phyloP scores from a whole-genome alignment of 2,113 vertebrate species.

The Rhinopomastus cyanomelas region DNA sequence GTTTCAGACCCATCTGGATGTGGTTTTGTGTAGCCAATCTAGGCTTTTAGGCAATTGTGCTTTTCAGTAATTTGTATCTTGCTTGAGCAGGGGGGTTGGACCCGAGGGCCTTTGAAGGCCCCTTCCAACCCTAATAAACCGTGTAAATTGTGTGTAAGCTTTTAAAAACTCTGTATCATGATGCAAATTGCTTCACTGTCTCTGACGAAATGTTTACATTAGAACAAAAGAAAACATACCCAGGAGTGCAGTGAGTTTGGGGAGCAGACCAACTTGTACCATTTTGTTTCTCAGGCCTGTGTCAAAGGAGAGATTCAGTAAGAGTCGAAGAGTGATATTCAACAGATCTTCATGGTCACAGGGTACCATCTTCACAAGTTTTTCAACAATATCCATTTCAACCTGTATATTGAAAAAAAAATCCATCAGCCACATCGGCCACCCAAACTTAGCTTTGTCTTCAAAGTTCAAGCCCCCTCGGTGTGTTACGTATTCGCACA shows the following conservation, averaged over 20 bases:
- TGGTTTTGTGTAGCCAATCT: too few species aligned
- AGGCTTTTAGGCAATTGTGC: too few species aligned
- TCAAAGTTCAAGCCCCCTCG: not conserved
- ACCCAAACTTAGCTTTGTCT: not conserved
- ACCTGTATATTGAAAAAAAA: constrained; percentile 74
- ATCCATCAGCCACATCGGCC: not conserved
- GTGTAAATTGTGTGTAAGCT: too few species aligned
- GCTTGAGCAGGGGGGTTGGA: too few species aligned
- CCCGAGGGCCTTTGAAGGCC: too few species aligned
- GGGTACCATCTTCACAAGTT: constrained; percentile 87
- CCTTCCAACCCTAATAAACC: too few species aligned
- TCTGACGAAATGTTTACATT: not conserved
- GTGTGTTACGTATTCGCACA: not conserved
- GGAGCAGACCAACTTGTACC: constrained; percentile 90
- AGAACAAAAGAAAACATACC: constrained; percentile 73
- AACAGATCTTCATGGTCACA: constrained; percentile 88
- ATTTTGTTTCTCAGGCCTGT: constrained; percentile 88
- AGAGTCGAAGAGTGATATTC: constrained; percentile 84
- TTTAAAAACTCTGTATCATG: not conserved
- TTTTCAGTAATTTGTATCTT: too few species aligned
- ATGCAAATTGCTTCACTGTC: not conserved
- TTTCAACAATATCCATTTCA: constrained; percentile 87
- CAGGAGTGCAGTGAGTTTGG: constrained; percentile 85
- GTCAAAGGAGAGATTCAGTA: constrained; percentile 93
- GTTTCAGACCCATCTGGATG: too few species aligned